Evolutionary conservation across 2,797 vertebrate genomes (phyloP).

Genomic region (Amniataba percoides): DNA sequence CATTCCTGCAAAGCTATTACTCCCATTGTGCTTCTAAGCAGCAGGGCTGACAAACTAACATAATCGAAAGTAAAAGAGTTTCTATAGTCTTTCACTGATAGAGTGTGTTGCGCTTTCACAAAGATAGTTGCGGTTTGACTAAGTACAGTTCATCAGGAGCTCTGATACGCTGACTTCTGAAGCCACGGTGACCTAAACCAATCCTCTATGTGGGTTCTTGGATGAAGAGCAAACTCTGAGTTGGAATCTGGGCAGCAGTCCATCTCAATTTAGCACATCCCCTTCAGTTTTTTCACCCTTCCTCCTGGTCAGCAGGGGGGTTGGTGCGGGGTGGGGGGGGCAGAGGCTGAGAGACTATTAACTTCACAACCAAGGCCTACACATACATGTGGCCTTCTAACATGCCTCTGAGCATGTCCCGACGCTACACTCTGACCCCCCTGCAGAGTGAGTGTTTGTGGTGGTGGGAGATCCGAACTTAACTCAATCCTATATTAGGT

Average conservation of each 20-base stretch:
- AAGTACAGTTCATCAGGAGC: background rate
- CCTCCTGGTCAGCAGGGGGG: conserved; percentile 15
- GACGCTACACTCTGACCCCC: conserved; percentile 18
- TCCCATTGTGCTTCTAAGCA: conserved; percentile 3
- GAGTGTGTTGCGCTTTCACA: background rate
- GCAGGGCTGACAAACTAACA: background rate
- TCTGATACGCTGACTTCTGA: conserved; percentile 2
- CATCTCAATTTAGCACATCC: conserved; percentile 45
- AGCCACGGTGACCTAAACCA: conserved; percentile 13
- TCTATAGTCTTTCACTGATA: background rate
- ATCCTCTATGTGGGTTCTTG: conserved; percentile 15
- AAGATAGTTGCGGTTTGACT: background rate
- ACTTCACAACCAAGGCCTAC: conserved; percentile 8
- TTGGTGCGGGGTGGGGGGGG: conserved; percentile 7
- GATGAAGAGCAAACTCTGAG: conserved; percentile 37
- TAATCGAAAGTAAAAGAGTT: background rate
- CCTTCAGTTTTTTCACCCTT: conserved; percentile 18
- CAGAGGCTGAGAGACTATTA: conserved; percentile 19
- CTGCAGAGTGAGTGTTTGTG: background rate
- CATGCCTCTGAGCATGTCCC: conserved; percentile 27
- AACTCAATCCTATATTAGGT: background rate
- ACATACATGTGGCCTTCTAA: conserved; percentile 18
- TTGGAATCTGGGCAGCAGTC: conserved; percentile 42
- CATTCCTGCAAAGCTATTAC: conserved; percentile 14
- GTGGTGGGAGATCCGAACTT: background rate